These are phyloP conservation scores for Lasioglossum marginatum DNA, from an alignment of 2,888 invertebrate genomes.

Conservation along the genomic window DNA sequence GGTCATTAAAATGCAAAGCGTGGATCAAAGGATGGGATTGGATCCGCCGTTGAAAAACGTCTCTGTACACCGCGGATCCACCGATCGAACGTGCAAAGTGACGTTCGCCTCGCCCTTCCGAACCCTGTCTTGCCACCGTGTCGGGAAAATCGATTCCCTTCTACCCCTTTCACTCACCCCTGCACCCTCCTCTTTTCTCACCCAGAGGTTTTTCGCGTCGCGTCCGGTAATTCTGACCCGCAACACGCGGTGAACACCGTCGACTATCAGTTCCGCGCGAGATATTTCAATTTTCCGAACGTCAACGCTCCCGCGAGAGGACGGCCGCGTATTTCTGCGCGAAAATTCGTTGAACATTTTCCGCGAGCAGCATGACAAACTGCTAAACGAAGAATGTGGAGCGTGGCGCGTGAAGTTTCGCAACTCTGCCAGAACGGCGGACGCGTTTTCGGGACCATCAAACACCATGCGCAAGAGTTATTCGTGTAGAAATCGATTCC, in stretches of 20 bases:
- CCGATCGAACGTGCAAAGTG: slow-evolving; percentile 8
- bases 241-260: not conserved
- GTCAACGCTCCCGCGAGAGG: slow-evolving; percentile 23
- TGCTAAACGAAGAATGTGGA: slow-evolving; percentile 1
- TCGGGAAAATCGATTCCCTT: slow-evolving; percentile 1
- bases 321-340: not conserved
- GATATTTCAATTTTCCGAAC: slow-evolving; percentile 34
- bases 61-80: slow-evolving; percentile 44
- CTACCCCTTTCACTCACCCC: not conserved
- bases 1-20: slow-evolving; percentile 80
- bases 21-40: slow-evolving; percentile 77
- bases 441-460: slow-evolving; percentile 4
- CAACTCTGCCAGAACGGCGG: not conserved
- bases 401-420: slow-evolving; percentile 7
- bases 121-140: not conserved
- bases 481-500: not conserved
- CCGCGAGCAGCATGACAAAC: slow-evolving; percentile 7
- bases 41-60: slow-evolving; percentile 66
- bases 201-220: not conserved
- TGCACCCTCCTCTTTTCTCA: not conserved
- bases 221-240: slow-evolving; percentile 12
- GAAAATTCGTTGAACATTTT: slow-evolving; percentile 7
- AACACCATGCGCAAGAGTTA: slow-evolving; percentile 7
- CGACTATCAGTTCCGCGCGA: slow-evolving; percentile 7
- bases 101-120: not conserved